Evolutionary conservation across 2,888 invertebrate species (phyloP), one percentile per base, ranked within the genome.

Genomic region (Pseudococcus jackbeardsleyi): DNA sequence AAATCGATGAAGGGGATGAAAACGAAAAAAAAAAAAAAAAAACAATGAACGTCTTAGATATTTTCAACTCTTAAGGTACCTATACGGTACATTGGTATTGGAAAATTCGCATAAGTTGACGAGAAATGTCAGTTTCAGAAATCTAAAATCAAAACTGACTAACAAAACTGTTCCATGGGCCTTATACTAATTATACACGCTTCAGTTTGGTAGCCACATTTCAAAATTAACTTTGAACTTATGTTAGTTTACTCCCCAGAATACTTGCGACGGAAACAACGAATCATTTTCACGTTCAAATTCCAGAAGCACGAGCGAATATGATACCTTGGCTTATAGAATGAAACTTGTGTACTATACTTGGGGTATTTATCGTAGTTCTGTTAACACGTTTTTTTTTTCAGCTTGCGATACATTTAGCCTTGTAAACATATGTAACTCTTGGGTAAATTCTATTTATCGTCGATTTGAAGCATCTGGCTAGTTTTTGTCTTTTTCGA

Each of bases 181-280:
- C 26, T 26, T 68, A 59, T 15, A 68, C 68, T 68, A 68, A 68
- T 68, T 68, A 68, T 50, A 50, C 26, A 68, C 68, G 68, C 68
- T 68, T 68, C 68, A 68, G 68, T 68, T 68, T 68, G 68, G 68
- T 68, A 68, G 26, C 68, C 68, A 68, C 68, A 68, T 68, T 68
- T 68, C 68, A 68, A 68, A 68, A 68, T 68, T 68, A 68, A 68
- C 68, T 68, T 68, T 68, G 68, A 68, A 68, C 22, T 68, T 68
- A 68, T 68, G 68, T 68, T 26, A 68, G 68, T 68, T 68, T 7
- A 26, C 19, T 68, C 68, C 26, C 22, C 26, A 26, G 26, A 1
- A 11, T 68, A 26, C 68, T 68, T 26, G 68, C 26, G 68, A 68
- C 68, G 26, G 26, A 26, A 68, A 68, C 26, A 68, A 68, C 68